phyloP scores from a whole-genome alignment of 2,888 invertebrate genomes.

The Sarcophaga caerulescens region DNA sequence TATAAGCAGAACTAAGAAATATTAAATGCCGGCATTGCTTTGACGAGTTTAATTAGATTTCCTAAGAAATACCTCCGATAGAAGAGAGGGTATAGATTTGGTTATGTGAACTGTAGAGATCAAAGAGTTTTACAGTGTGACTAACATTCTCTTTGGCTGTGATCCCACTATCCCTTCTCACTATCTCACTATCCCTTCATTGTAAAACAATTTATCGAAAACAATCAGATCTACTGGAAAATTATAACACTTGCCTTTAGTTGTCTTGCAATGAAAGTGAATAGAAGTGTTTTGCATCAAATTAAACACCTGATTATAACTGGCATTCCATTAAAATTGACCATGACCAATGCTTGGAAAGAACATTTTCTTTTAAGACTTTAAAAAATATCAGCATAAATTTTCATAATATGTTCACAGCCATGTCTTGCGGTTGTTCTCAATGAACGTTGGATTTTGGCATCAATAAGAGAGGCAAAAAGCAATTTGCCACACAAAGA shows the following conservation, averaged over 20 bases:
- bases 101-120: too few relatives aligned
- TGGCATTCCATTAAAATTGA: conserved; percentile 21
- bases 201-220: too few relatives aligned
- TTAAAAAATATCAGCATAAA: conserved; percentile 42
- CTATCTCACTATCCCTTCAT: too few relatives aligned
- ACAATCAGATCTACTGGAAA: not conserved
- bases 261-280: not conserved
- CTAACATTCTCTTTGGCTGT: too few relatives aligned
- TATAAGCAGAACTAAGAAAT: too few relatives aligned
- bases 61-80: too few relatives aligned
- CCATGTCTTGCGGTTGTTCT: conserved; percentile 6
- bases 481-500: conserved; percentile 65
- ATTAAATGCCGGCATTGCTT: too few relatives aligned
- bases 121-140: too few relatives aligned
- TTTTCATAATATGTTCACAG: conserved; percentile 33
- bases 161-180: too few relatives aligned
- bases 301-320: not conserved
- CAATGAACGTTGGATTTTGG: conserved; percentile 37
- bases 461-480: conserved; percentile 44
- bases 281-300: not conserved
- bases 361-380: not conserved
- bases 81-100: too few relatives aligned
- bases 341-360: conserved; percentile 4
- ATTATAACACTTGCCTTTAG: too few relatives aligned
- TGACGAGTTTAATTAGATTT: too few relatives aligned